Evolutionary conservation across 1,140 invertebrate genomes (phyloP).

Genomic region (Potamilus streckersoni): DNA sequence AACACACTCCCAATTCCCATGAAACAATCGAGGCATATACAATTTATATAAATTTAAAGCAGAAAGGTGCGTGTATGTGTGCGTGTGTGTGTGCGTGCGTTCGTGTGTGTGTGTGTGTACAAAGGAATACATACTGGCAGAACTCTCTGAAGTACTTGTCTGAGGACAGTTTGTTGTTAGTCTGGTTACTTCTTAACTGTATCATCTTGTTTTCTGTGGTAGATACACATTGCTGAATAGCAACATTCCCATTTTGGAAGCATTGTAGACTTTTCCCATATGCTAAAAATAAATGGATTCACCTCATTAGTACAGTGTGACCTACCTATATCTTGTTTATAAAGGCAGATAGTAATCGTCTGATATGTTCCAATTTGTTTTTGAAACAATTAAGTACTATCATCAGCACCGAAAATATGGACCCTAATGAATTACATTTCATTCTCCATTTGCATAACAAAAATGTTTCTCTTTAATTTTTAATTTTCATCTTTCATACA

Average conservation of each 20-base stretch:
- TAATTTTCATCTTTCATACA: no score
- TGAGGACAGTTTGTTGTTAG: conserved; percentile 17
- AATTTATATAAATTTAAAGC: neutral
- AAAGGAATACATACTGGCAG: conserved; percentile 17
- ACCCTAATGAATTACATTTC: neutral
- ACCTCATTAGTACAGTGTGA: neutral
- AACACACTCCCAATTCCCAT: no score
- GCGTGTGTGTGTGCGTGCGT: no score
- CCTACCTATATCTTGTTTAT: neutral
- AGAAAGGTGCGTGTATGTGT: no score
- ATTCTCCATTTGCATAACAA: neutral
- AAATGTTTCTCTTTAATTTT: no score
- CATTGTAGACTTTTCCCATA: conserved; percentile 15
- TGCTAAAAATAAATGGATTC: conserved; percentile 1
- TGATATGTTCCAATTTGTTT: neutral
- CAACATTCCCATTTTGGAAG: conserved; percentile 10
- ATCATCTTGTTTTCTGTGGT: conserved; percentile 22
- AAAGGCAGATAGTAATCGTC: neutral
- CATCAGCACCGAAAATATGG: neutral
- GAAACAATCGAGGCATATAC: no score
- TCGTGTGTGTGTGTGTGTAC: neutral
- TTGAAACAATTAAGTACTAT: neutral
- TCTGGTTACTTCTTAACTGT: conserved; percentile 9
- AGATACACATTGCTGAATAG: conserved; percentile 16
- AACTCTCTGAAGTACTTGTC: conserved; percentile 23